Evolutionary conservation across 2,888 invertebrate genomes (phyloP).

Genomic region (Lottia gigantea): DNA sequence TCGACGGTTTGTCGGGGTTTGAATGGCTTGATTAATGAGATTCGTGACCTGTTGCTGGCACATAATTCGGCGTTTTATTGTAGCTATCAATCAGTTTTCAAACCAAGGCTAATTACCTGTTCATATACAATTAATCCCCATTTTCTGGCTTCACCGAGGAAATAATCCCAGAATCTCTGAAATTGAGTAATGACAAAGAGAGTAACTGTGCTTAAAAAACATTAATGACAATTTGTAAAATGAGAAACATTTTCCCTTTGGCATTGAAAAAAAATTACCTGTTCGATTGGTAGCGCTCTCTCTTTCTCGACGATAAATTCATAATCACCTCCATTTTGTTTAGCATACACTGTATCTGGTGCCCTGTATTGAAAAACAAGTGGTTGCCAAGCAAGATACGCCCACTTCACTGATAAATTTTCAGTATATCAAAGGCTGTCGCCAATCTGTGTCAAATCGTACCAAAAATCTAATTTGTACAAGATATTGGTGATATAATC

Average conservation of each 20-base stretch:
- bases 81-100: neutral
- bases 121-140: slow-evolving; percentile 57
- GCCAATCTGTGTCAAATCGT: too few relatives aligned
- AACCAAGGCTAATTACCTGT: slow-evolving; percentile 36
- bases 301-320: slow-evolving; percentile 2
- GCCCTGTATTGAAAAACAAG: slow-evolving; percentile 35
- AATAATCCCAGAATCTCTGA: slow-evolving; percentile 52
- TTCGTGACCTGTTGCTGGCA: too few relatives aligned
- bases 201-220: too few relatives aligned
- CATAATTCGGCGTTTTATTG: too few relatives aligned
- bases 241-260: neutral
- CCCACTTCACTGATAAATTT: too few relatives aligned
- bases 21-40: too few relatives aligned
- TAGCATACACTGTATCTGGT: slow-evolving; percentile 45
- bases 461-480: too few relatives aligned
- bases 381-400: too few relatives aligned
- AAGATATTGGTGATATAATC: too few relatives aligned
- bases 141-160: slow-evolving; percentile 41
- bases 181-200: slow-evolving; percentile 15
- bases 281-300: slow-evolving; percentile 11
- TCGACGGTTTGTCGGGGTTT: too few relatives aligned
- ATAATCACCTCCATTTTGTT: slow-evolving; percentile 47
- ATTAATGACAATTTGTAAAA: neutral
- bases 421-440: too few relatives aligned
- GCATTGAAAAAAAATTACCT: neutral